These are phyloP conservation scores for Cerastoderma edule DNA, from an alignment of 2,888 invertebrate genomes.

Conservation along the genomic window DNA sequence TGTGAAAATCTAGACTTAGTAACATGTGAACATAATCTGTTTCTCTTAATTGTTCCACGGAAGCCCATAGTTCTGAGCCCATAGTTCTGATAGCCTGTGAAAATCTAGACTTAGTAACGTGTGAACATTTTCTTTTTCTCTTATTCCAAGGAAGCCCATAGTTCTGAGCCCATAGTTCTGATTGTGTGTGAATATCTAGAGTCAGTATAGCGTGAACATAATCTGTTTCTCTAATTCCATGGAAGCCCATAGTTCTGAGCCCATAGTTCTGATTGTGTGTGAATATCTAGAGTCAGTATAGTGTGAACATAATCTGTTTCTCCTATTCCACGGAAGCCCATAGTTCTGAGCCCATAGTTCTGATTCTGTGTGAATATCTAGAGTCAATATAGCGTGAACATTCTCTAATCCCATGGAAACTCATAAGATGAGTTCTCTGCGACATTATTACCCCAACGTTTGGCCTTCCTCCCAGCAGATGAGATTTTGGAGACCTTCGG, in stretches of 20 bases:
- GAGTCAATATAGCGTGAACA: not conserved
- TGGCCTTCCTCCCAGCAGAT: constrained; percentile 22
- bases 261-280: not conserved
- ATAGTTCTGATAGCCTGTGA: no score
- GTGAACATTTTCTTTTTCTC: no score
- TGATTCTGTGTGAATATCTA: not conserved
- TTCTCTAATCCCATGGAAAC: not conserved
- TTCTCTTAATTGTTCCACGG: no score
- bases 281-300: no score
- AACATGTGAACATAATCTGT: no score
- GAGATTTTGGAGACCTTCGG: constrained; percentile 26
- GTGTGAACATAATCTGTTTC: not conserved
- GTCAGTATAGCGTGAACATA: no score
- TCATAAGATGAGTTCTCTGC: constrained; percentile 22
- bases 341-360: not conserved
- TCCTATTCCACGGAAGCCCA: not conserved
- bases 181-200: no score
- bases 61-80: no score
- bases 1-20: no score
- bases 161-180: not conserved
- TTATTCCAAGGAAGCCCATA: no score
- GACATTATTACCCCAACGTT: constrained; percentile 19
- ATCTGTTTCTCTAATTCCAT: not conserved
- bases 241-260: not conserved
- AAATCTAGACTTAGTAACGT: no score